Evolutionary conservation across 1,140 invertebrate genomes (phyloP).

Genomic region (Lasaia peninsularis): DNA sequence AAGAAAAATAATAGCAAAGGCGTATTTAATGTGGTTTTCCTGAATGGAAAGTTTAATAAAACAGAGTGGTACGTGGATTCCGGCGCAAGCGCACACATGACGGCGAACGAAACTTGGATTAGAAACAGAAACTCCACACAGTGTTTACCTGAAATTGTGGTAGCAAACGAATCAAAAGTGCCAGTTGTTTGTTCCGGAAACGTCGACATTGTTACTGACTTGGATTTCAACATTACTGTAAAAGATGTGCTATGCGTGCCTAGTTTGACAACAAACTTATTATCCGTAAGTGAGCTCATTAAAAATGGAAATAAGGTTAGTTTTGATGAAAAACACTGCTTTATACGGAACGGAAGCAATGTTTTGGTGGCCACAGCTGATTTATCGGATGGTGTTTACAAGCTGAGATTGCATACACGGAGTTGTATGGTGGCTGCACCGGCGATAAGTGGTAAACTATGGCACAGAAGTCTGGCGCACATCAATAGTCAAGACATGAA

Average conservation of each 20-base stretch:
- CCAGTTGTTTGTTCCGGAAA: constrained; percentile 20
- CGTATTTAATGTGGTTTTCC: constrained; percentile 2
- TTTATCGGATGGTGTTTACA: not conserved
- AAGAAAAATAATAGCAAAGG: no score
- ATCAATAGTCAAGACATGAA: constrained; percentile 24
- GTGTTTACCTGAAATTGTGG: constrained; percentile 17
- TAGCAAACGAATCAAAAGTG: constrained; percentile 13
- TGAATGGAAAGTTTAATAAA: constrained; percentile 19
- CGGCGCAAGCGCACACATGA: constrained; percentile 17
- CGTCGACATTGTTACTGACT: constrained; percentile 6
- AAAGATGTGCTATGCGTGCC: no score
- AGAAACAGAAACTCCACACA: not conserved
- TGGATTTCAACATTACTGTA: not conserved
- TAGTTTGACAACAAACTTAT: no score
- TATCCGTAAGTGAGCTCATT: constrained; percentile 7
- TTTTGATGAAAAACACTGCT: not conserved
- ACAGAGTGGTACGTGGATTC: constrained; percentile 7
- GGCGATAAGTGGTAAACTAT: not conserved
- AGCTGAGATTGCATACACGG: not conserved
- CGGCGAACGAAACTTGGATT: constrained; percentile 14
- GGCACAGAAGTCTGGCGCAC: constrained; percentile 24
- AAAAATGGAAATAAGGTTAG: constrained; percentile 10
- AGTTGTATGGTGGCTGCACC: not conserved
- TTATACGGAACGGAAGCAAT: not conserved
- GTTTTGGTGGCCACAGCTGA: constrained; percentile 7